A percentile compares a stretch with the other conserved stretches of the same genome.
Conservation (phyloP, 2,888 invertebrate genomes). For the Acrobasis repandana region DNA sequence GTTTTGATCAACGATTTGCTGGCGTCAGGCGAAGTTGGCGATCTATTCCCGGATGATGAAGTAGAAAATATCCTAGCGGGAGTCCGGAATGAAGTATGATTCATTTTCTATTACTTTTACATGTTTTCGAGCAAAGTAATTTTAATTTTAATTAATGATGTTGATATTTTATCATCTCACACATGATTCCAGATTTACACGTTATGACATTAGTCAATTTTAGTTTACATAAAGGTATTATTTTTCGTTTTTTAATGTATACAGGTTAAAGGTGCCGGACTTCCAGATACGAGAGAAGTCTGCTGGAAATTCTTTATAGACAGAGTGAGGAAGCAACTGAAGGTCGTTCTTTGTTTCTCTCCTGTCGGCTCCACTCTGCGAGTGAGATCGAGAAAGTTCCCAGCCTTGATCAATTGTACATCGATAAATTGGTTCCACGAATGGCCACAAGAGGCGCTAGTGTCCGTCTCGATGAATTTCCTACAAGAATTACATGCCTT, state of each 20-base stretch:
- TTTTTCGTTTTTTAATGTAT: slow-evolving; percentile 20
- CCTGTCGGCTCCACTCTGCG: slow-evolving; percentile 97
- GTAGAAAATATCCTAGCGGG: slow-evolving; percentile 96
- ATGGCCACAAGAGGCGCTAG: slow-evolving; percentile 98
- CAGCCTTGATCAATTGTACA: slow-evolving; percentile 97
- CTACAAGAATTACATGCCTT: slow-evolving; percentile 90
- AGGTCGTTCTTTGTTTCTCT: slow-evolving; percentile 98
- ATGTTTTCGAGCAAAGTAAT: no score
- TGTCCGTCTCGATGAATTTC: slow-evolving; percentile 95
- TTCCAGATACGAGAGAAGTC: slow-evolving; percentile 96
- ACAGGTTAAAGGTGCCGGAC: slow-evolving; percentile 91
- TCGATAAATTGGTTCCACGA: slow-evolving; percentile 99
- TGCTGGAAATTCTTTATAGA: slow-evolving; percentile 99
- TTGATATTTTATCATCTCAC: no score
- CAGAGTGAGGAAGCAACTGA: slow-evolving; percentile 93
- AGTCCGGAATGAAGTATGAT: slow-evolving; percentile 87
- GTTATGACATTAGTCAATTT: not conserved
- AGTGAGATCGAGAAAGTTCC: slow-evolving; percentile 96
- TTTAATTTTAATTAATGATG: no score
- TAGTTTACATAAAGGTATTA: not conserved
- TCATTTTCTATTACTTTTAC: not conserved
- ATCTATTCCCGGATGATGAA: slow-evolving; percentile 97
- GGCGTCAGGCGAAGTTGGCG: slow-evolving; percentile 97
- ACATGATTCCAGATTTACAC: not conserved
- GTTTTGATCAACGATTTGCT: slow-evolving; percentile 97